Percentiles rank a stretch among this genome's conserved stretches.
Evolutionary conservation across 2,797 vertebrate species (phyloP).

Genomic region (Leptatherina wallacei): DNA sequence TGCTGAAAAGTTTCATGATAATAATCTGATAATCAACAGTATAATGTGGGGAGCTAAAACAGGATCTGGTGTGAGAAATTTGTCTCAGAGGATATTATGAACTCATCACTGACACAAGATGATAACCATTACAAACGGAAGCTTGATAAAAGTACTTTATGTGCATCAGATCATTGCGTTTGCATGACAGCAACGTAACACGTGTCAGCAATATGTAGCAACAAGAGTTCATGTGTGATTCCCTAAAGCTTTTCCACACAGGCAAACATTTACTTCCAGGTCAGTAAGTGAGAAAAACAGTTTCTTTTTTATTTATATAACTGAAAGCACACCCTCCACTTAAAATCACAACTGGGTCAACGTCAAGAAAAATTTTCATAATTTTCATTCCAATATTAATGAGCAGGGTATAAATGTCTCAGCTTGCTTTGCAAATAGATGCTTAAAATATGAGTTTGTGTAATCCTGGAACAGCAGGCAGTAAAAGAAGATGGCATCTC

Average conservation of each 20-base stretch:
- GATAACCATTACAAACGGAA: background rate
- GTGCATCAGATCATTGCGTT: background rate
- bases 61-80: slow-evolving; percentile 13
- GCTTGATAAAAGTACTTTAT: background rate
- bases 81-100: slow-evolving; percentile 9
- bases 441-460: background rate
- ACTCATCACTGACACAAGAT: background rate
- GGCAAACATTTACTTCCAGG: slow-evolving; percentile 68
- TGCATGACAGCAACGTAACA: background rate
- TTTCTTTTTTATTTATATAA: slow-evolving; percentile 44
- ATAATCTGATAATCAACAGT: slow-evolving; percentile 31
- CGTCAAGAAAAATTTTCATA: slow-evolving; percentile 23
- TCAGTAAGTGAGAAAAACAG: slow-evolving; percentile 64
- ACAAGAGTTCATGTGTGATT: slow-evolving; percentile 16
- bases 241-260: slow-evolving; percentile 51
- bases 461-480: background rate
- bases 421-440: slow-evolving; percentile 17
- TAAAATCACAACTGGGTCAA: slow-evolving; percentile 54
- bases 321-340: slow-evolving; percentile 36
- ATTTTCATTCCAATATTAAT: slow-evolving; percentile 54
- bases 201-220: slow-evolving; percentile 7
- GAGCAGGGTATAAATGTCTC: slow-evolving; percentile 24
- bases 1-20: slow-evolving; percentile 48
- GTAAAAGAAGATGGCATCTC: background rate
- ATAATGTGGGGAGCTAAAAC: slow-evolving; percentile 32